Evolutionary conservation across 2,797 vertebrate species (phyloP).

Genomic region (Chaetophractus vellerosus): DNA sequence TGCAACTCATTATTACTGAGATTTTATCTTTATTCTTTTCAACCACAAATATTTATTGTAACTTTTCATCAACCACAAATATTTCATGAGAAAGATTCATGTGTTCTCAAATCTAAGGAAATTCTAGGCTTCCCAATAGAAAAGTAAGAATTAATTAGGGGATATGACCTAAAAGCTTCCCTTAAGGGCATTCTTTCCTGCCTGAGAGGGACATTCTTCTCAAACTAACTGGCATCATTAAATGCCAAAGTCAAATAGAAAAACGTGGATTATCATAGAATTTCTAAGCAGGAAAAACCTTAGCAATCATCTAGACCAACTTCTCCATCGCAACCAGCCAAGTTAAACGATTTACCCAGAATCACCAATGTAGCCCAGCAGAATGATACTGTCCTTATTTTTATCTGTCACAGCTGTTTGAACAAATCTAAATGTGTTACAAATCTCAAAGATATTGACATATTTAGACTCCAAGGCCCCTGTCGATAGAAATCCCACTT

Average conservation of each 20-base stretch:
- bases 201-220: neutral
- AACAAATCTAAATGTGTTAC: conserved; percentile 19
- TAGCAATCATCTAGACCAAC: neutral
- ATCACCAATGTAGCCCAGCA: neutral
- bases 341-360: neutral
- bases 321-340: conserved; percentile 1
- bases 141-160: conserved; percentile 20
- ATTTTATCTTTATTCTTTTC: conserved; percentile 59
- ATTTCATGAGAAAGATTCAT: conserved; percentile 44
- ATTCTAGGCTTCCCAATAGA: neutral
- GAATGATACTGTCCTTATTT: neutral
- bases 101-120: neutral
- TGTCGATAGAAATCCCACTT: neutral
- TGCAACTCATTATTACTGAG: neutral
- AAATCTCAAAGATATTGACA: conserved; percentile 49
- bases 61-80: conserved; percentile 31
- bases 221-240: conserved; percentile 32
- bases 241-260: conserved; percentile 23
- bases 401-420: neutral
- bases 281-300: neutral
- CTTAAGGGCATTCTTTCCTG: conserved; percentile 22
- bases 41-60: conserved; percentile 16
- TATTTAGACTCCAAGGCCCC: neutral
- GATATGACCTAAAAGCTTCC: conserved; percentile 6
- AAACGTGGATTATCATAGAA: neutral